Evolutionary conservation across 2,113 vertebrate species (phyloP), one percentile per base, ranked within the genome.

Genomic region (Brachirus orientalis): DNA sequence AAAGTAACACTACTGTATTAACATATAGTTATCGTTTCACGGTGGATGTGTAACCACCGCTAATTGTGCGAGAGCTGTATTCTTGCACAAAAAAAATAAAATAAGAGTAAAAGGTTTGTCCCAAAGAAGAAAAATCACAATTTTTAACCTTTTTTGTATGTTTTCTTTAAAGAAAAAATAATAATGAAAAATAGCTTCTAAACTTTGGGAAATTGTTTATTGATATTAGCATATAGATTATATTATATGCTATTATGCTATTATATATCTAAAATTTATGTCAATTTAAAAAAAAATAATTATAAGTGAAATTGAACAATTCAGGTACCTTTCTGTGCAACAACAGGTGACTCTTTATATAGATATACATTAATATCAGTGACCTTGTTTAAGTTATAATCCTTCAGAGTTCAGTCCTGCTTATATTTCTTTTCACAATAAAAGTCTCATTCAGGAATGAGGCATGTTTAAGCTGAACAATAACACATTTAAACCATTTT

Each of bases 121-220:
- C 86, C 88, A 92, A 91, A 91, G 88, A 89, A 75, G 84, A 83
- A 10, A 67, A 73, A 82, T 74, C 53, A n/a, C n/a, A 48, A 35
- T 72, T 77, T 84, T 91, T 78, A 89, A 88, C 69, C 66, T 68
- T 89, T 84, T 89, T 84, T 89, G 53, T 86, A 87, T 77, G 71
- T 84, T 87, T 75, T 63, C 53, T 77, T 51, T 61, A 72, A 56
- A 58, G 62, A 68, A 66, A 46, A 69, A 48, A 17, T 17, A 52
- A 35, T 38, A 65, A 47, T 52, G 63, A 72, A 56, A 5, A 67
- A 33, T 50, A 75, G 18, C n/a, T 52, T 69, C 52, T 78, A 77
- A 83, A 79, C 55, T 80, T 85, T 80, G 78, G 74, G 67, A 82
- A 75, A 79, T 77, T 65, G 62, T 83, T 82, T 87, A 79, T 85